Conservation (phyloP, 2,113 vertebrate genomes). For the Cyphomyrus discorhynchus region DNA sequence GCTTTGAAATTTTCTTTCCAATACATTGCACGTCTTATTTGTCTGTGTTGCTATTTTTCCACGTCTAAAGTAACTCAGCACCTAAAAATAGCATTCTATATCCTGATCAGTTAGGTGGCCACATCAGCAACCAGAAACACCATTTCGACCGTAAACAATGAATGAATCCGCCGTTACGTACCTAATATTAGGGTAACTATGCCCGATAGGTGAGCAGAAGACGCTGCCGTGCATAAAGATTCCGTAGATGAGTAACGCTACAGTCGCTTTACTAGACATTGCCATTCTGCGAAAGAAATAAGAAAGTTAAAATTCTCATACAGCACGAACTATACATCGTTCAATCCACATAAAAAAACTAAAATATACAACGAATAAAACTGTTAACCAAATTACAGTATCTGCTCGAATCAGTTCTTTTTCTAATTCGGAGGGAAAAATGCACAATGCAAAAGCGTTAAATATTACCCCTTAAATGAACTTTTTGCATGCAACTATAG, state of each 20-base stretch:
- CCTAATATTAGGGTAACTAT: conserved; percentile 83
- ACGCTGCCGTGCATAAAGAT: conserved; percentile 86
- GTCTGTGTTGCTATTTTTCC: background rate
- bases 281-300: conserved; percentile 69
- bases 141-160: background rate
- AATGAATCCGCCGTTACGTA: conserved; percentile 51
- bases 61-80: background rate
- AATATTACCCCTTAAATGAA: conserved; percentile 4
- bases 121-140: background rate
- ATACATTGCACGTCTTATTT: background rate
- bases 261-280: conserved; percentile 83
- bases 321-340: background rate
- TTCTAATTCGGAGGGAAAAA: background rate
- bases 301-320: conserved; percentile 15
- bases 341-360: background rate
- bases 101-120: background rate
- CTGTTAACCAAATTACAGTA: background rate
- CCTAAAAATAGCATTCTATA: background rate
- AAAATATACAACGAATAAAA: background rate
- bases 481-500: conserved; percentile 18
- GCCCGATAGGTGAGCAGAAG: conserved; percentile 79
- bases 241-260: conserved; percentile 86
- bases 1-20: background rate
- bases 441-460: background rate
- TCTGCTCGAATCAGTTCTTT: background rate